Evolutionary conservation across 2,113 vertebrate genomes (phyloP).

Genomic region (Dermatemys mawii): DNA sequence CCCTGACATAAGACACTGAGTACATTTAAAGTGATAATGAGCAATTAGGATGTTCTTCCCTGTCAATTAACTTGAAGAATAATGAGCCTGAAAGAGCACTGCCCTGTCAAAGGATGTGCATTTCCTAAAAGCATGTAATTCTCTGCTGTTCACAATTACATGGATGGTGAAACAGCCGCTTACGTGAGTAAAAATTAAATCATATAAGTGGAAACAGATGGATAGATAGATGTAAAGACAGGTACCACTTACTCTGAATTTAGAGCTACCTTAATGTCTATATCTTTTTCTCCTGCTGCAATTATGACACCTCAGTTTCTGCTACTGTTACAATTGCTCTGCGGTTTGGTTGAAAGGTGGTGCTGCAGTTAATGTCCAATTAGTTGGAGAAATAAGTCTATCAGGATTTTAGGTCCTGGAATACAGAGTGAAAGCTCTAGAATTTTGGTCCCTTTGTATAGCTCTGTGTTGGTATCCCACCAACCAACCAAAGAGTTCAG

Average conservation of each 20-base stretch:
- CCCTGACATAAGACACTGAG: constrained; percentile 5
- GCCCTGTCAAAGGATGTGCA: constrained; percentile 7
- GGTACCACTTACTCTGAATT: background rate
- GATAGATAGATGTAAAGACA: background rate
- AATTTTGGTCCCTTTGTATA: background rate
- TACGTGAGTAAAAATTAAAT: constrained; percentile 2
- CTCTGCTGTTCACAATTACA: constrained; percentile 35
- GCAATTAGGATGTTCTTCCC: constrained; percentile 64
- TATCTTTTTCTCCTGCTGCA: background rate
- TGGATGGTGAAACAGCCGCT: constrained; percentile 22
- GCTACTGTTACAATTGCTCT: background rate
- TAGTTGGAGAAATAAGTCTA: background rate
- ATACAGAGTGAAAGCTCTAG: background rate
- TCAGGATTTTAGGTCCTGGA: background rate
- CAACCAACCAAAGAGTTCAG: background rate
- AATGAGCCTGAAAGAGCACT: constrained; percentile 51
- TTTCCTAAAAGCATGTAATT: constrained; percentile 29
- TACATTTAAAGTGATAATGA: constrained; percentile 59
- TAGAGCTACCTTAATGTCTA: background rate
- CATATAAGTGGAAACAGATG: background rate
- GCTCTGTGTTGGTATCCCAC: background rate
- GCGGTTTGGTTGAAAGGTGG: background rate
- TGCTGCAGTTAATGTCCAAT: background rate
- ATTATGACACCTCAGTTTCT: background rate
- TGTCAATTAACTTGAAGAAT: constrained; percentile 61